Evolutionary conservation across 1,140 invertebrate genomes (phyloP).

Genomic region (Phymastichus coffea): DNA sequence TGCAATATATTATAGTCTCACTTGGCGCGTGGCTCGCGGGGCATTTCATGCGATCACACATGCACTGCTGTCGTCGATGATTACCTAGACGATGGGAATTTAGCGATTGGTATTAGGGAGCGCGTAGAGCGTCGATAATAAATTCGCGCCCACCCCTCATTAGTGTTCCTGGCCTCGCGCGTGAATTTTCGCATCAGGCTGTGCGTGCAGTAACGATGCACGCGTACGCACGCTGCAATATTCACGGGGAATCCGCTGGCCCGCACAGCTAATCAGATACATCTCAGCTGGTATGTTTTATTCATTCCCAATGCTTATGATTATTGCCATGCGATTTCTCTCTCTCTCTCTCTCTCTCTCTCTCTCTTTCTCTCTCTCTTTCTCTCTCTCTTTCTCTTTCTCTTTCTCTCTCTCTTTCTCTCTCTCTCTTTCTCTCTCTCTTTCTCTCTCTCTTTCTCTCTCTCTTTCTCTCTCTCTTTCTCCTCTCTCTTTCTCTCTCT

Average conservation of each 20-base stretch:
- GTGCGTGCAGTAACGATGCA: background rate
- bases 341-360: too few relatives aligned
- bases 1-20: too few relatives aligned
- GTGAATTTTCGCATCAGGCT: background rate
- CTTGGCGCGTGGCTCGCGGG: background rate
- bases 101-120: constrained; percentile 5
- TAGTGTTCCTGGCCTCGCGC: background rate
- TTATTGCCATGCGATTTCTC: too few relatives aligned
- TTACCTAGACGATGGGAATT: constrained; percentile 14
- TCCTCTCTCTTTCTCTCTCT: too few relatives aligned
- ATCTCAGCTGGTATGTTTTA: constrained; percentile 10
- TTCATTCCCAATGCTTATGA: too few relatives aligned
- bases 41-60: background rate
- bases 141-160: constrained; percentile 17
- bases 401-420: too few relatives aligned
- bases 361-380: too few relatives aligned
- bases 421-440: too few relatives aligned
- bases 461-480: too few relatives aligned
- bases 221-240: background rate
- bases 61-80: background rate
- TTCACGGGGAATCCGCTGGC: background rate
- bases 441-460: too few relatives aligned
- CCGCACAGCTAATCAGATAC: constrained; percentile 1
- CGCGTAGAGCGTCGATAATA: constrained; percentile 2
- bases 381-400: too few relatives aligned